Evolutionary conservation across 2,888 invertebrate genomes (phyloP).

Genomic region (Stenodema calcarata): DNA sequence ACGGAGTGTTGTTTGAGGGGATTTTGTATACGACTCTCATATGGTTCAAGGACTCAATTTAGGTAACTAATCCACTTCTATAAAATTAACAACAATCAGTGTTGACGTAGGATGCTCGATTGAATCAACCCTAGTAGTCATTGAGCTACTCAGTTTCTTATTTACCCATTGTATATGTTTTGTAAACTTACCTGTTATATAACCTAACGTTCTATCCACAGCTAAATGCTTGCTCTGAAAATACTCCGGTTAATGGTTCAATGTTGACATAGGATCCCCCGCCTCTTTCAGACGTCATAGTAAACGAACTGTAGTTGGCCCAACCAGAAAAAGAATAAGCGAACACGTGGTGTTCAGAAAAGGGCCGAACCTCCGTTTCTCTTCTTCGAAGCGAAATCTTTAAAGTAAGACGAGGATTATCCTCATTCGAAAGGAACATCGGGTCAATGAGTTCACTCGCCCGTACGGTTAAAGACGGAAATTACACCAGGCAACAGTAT

Average conservation of each 20-base stretch:
- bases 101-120: not conserved
- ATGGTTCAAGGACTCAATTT: too few relatives aligned
- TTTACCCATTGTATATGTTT: not conserved
- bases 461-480: slow-evolving; percentile 25
- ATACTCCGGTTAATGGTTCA: not conserved
- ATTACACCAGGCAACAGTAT: slow-evolving; percentile 29
- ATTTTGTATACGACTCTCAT: too few relatives aligned
- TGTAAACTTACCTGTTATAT: not conserved
- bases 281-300: not conserved
- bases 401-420: slow-evolving; percentile 24
- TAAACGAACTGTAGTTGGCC: not conserved
- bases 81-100: not conserved
- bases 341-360: not conserved
- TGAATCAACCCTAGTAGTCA: not conserved
- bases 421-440: slow-evolving; percentile 22
- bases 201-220: not conserved
- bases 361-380: not conserved
- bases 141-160: not conserved
- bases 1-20: too few relatives aligned
- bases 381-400: not conserved
- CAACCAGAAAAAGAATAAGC: not conserved
- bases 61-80: too few relatives aligned
- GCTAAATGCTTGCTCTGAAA: slow-evolving; percentile 1
- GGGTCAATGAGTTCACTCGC: slow-evolving; percentile 27
- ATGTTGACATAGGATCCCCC: slow-evolving; percentile 15